Conservation (phyloP, 1,140 invertebrate species). For the Rhopalosiphum padi region DNA sequence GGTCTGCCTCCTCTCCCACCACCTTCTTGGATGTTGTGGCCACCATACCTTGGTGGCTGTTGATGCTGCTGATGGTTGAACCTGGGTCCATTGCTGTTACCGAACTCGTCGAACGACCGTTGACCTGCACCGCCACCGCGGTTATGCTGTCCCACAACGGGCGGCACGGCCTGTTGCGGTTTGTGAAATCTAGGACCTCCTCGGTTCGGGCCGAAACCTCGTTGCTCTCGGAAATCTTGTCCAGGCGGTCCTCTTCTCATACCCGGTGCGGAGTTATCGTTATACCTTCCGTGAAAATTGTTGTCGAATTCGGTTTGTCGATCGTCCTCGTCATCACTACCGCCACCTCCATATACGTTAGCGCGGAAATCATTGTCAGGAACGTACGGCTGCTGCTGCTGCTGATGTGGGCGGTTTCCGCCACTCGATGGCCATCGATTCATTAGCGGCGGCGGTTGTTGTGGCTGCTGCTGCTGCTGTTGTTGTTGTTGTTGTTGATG, state of each 20-base stretch:
- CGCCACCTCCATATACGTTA: not conserved
- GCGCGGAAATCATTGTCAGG: not conserved
- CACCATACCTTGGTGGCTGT: not conserved
- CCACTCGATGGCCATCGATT: not conserved
- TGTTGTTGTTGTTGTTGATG: constrained; percentile 52
- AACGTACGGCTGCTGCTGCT: not conserved
- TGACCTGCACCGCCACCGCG: constrained; percentile 1
- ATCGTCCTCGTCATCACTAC: constrained; percentile 32
- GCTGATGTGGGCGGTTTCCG: not conserved
- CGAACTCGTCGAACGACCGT: not conserved
- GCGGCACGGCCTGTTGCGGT: not conserved
- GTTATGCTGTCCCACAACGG: not conserved
- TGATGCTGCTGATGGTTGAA: constrained; percentile 21
- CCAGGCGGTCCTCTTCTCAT: constrained; percentile 8
- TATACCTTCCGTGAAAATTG: not conserved
- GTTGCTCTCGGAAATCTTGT: constrained; percentile 35
- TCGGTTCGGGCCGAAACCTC: not conserved
- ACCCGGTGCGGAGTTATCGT: not conserved
- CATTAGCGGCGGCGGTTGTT: not conserved
- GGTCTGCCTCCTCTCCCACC: not conserved
- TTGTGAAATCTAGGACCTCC: constrained; percentile 14
- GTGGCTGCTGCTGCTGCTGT: constrained; percentile 17
- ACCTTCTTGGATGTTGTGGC: not conserved
- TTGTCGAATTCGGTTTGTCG: constrained; percentile 32
- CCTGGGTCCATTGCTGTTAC: not conserved